Base-by-base conservation (phyloP, 2,113 vertebrate genomes). In the Excalfactoria chinensis region DNA sequence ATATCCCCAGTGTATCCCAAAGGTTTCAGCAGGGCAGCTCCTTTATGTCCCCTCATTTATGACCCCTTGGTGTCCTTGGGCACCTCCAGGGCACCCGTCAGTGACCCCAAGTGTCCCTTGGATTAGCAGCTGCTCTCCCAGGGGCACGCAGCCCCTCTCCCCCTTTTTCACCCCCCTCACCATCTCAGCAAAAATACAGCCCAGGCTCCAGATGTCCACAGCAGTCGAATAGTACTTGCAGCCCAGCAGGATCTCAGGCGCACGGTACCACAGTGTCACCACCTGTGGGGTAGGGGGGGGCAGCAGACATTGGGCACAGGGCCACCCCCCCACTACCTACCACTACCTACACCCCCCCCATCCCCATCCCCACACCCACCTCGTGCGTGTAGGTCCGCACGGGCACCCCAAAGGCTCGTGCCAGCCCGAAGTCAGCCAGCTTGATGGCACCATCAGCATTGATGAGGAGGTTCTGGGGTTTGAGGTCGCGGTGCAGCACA, bases 101-200 rank as follows among this genome's bases (percentile, higher is more conserved):
- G 51, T 30, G 51, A 26, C 51, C 51, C 26, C 51, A 30, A 15
- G 25, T 53, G 26, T 12, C 51, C 51, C 8, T 13, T 26, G 49
- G 19, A 32, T 32, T 58, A 32, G 32, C 56, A 58, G 32, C 56
- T n/a, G 18, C n/a, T 21, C 5, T 34, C 58, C n/a, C n/a, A 14
- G 7, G 56, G 55, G 56, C 32, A n/a, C 3, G 19, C 21, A 34
- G 13, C 58, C 20, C n/a, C 58, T 19, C 11, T 7, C 56, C 18
- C 11, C 11, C 9, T 7, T 4, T 19, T 34, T n/a, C 11, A 18
- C 8, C 8, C 14, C 28, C 68, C 55, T 59, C 98, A 99, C 99
- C 99, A 99, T 99, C 97, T 99, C 99, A 25, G 99, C 99, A 89
- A 99, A 99, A 96, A 99, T 99, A 95, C 99, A 99, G 43, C 99